Evolutionary conservation across 2,797 vertebrate genomes (phyloP), one percentile per base, ranked within the genome.

Genomic region (Rhynchonycteris naso): DNA sequence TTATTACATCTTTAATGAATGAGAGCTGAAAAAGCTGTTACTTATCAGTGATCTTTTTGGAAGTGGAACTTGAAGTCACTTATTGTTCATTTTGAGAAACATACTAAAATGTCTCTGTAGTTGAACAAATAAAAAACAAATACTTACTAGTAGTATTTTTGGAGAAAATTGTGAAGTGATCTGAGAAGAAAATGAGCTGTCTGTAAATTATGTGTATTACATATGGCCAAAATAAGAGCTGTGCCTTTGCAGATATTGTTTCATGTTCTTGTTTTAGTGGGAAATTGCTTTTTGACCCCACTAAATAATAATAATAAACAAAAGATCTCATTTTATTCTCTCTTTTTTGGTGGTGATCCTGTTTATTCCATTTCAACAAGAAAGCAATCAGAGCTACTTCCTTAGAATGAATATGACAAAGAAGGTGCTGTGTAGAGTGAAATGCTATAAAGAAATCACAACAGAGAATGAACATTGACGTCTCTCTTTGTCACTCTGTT

Each of bases 131-230:
- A n/a, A 81, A 72, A 93, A 87, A 28, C 35, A 66, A 91, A 84
- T 88, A 24, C 3, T 28, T 18, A 84, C 35, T n/a, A n/a, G n/a
- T 35, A 52, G 80, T 84, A 26, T 68, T 90, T 11, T 59, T 54
- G 6, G 63, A 93, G 28, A 93, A 97, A 96, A 86, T 26, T 68
- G 19, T 92, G 59, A 96, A 76, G n/a, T 33, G 16, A 84, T 26
- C 28, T 47, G 18, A 87, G 66, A 93, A 83, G 38, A 89, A 89
- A 91, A 75, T 19, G n/a, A 93, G 9, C 35, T 78, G 1, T 86
- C 89, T 65, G 28, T 86, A 81, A 90, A 65, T 74, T n/a, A n/a
- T n/a, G n/a, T n/a, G n/a, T 35, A 35, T 56, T 72, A 22, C n/a
- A 54, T 80, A 54, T 56, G 65, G 24, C 3, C 24, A 47, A 14